phyloP scores from a whole-genome alignment of 2,113 vertebrate genomes.

The Tauraco erythrolophus region DNA sequence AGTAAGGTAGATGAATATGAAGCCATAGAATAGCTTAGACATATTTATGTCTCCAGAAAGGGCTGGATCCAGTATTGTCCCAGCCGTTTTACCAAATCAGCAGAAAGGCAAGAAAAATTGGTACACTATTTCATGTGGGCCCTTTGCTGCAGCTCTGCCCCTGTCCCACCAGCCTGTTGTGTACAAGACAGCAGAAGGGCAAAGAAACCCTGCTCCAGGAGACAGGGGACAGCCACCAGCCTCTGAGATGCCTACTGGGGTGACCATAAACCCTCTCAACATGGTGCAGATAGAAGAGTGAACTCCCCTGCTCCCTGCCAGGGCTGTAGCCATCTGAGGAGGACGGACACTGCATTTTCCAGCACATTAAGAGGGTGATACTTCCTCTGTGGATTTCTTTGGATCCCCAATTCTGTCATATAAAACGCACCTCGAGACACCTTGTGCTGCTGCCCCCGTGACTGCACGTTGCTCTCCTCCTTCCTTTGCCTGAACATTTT shows the following conservation, averaged over 20 bases:
- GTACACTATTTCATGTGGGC: fast-evolving
- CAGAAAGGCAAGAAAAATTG: neutral
- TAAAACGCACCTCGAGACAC: neutral
- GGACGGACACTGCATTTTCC: neutral
- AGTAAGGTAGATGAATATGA: neutral
- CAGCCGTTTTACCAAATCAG: neutral
- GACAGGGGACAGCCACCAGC: neutral
- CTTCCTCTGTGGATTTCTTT: neutral
- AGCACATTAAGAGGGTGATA: neutral
- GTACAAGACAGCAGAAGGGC: neutral
- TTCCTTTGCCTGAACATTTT: neutral
- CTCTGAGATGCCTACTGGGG: neutral
- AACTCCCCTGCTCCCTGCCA: neutral
- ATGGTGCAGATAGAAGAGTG: neutral
- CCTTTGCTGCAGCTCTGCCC: neutral
- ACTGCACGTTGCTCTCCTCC: neutral
- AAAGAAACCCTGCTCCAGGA: neutral
- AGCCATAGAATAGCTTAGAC: neutral
- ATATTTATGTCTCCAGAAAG: neutral
- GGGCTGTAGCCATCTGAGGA: neutral
- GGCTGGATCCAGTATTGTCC: neutral
- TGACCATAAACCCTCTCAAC: neutral
- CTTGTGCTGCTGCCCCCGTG: neutral
- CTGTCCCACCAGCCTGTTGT: neutral
- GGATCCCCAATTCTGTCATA: neutral